Conservation (phyloP, 2,888 invertebrate species). For the Pecten maximus region DNA sequence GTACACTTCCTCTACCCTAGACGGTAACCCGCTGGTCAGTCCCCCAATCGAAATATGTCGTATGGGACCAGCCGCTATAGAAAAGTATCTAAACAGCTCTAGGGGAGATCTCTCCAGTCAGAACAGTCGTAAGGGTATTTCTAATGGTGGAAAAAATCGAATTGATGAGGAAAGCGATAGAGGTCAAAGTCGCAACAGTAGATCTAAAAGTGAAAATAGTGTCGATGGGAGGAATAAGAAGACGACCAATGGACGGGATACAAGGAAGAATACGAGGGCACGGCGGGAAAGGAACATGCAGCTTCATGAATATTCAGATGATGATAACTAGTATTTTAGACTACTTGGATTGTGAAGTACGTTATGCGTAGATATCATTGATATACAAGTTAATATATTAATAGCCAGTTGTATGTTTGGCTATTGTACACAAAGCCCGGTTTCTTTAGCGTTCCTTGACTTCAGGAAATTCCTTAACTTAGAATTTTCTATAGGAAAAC, state of each 20-base stretch:
- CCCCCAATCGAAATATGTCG: conserved; percentile 81
- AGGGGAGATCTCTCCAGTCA: not conserved
- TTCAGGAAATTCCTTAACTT: no score
- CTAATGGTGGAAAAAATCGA: not conserved
- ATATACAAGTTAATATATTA: no score
- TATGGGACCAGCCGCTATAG: conserved; percentile 79
- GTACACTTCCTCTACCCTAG: conserved; percentile 78
- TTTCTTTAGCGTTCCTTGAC: no score
- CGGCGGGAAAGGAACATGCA: not conserved
- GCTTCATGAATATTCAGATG: not conserved
- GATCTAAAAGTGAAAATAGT: not conserved
- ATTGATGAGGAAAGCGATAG: not conserved
- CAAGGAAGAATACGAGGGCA: not conserved
- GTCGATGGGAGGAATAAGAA: not conserved
- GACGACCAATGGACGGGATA: not conserved
- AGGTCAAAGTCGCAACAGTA: not conserved
- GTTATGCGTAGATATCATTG: no score
- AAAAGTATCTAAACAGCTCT: conserved; percentile 69
- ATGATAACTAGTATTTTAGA: not conserved
- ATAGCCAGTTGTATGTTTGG: no score
- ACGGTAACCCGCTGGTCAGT: conserved; percentile 79
- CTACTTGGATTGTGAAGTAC: no score
- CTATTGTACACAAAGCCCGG: no score
- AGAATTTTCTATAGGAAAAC: no score
- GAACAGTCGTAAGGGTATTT: not conserved